Evolutionary conservation across 2,888 invertebrate genomes (phyloP).

Genomic region (Tetramorium bicarinatum): DNA sequence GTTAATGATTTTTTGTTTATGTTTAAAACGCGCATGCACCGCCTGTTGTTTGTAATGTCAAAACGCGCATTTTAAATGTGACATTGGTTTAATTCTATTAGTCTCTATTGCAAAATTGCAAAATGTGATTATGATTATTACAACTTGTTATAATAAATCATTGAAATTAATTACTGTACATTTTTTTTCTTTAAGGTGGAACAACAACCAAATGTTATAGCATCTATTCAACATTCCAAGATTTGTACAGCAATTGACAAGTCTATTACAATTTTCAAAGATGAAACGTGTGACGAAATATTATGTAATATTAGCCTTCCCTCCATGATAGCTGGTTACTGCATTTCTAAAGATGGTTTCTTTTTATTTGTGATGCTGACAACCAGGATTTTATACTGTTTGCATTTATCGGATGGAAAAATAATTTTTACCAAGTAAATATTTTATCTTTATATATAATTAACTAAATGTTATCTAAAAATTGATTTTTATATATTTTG

Average conservation of each 20-base stretch:
- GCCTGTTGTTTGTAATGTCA: background rate
- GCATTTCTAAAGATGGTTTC: conserved; percentile 77
- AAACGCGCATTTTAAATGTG: conserved; percentile 5
- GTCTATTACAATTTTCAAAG: conserved; percentile 82
- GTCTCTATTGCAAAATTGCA: background rate
- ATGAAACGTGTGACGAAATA: conserved; percentile 80
- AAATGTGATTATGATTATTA: conserved; percentile 9
- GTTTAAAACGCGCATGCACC: conserved; percentile 25
- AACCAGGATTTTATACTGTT: conserved; percentile 79
- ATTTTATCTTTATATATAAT: background rate
- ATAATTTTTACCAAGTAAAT: conserved; percentile 79
- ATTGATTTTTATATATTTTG: background rate
- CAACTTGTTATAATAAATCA: background rate
- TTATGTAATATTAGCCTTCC: conserved; percentile 80
- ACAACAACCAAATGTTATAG: conserved; percentile 65
- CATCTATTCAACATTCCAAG: conserved; percentile 77
- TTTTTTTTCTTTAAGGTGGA: conserved; percentile 52
- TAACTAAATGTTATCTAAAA: background rate
- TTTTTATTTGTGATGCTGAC: conserved; percentile 79
- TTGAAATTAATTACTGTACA: conserved; percentile 19
- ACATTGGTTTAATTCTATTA: too few species aligned
- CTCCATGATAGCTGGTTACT: conserved; percentile 77
- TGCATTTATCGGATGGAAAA: conserved; percentile 77
- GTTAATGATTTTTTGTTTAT: background rate
- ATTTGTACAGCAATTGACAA: conserved; percentile 82